A percentile compares a stretch with the other conserved stretches of the same genome.
Evolutionary conservation across 2,888 invertebrate genomes (phyloP).

Genomic region (Leptopilina syphax): DNA sequence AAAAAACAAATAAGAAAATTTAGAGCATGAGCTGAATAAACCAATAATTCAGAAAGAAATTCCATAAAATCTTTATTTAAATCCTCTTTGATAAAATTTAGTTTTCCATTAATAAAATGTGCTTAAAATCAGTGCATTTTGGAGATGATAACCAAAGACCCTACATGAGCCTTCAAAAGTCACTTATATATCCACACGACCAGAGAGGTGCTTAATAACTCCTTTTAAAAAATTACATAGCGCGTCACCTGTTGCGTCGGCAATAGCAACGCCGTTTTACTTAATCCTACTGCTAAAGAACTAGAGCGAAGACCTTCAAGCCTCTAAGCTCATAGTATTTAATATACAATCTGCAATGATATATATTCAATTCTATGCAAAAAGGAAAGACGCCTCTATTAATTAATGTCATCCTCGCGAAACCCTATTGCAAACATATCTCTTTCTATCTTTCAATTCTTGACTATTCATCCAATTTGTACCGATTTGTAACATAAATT

Average conservation of each 20-base stretch:
- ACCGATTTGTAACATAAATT: too few relatives aligned
- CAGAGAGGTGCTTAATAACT: slow-evolving; percentile 52
- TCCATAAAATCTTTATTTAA: too few relatives aligned
- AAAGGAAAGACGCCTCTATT: neutral
- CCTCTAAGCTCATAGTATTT: slow-evolving; percentile 53
- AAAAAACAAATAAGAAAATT: too few relatives aligned
- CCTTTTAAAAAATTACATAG: slow-evolving; percentile 64
- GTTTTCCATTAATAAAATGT: too few relatives aligned
- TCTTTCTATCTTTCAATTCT: too few relatives aligned
- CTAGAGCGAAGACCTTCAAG: slow-evolving; percentile 60
- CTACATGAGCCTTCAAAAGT: neutral
- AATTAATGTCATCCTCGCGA: neutral
- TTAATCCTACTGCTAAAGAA: slow-evolving; percentile 59
- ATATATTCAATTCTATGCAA: neutral
- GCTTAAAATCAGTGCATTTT: neutral
- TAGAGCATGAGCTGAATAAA: too few relatives aligned
- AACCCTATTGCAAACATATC: too few relatives aligned
- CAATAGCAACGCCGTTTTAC: slow-evolving; percentile 64
- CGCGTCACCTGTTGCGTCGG: slow-evolving; percentile 66
- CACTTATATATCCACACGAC: slow-evolving; percentile 9
- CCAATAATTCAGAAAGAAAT: too few relatives aligned
- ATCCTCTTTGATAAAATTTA: too few relatives aligned
- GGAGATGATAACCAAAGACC: too few relatives aligned
- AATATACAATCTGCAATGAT: slow-evolving; percentile 4
- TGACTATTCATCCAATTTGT: too few relatives aligned